A percentile compares a stretch with the other conserved stretches of the same genome.
Evolutionary conservation across 2,888 invertebrate genomes (phyloP).

Genomic region (Watsonalla binaria): DNA sequence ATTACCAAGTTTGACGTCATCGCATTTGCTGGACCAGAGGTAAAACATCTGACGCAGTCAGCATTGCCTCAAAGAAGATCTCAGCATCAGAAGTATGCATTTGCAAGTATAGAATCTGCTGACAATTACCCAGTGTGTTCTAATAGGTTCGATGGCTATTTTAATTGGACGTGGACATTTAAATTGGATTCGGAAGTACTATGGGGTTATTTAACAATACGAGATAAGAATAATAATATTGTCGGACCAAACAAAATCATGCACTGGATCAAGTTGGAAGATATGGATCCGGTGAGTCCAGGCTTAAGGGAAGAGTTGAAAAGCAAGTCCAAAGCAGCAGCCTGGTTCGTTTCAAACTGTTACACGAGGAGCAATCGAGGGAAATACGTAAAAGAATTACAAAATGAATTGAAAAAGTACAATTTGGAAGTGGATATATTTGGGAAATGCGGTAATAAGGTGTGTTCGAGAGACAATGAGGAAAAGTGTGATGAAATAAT

Average conservation of each 20-base stretch:
- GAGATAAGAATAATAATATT: slow-evolving; percentile 25
- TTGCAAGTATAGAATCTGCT: slow-evolving; percentile 48
- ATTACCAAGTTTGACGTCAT: slow-evolving; percentile 35
- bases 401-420: slow-evolving; percentile 23
- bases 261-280: slow-evolving; percentile 35
- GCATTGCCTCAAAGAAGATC: slow-evolving; percentile 29
- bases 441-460: slow-evolving; percentile 34
- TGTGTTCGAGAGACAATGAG: slow-evolving; percentile 25
- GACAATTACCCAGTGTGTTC: slow-evolving; percentile 39
- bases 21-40: slow-evolving; percentile 15
- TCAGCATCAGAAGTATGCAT: slow-evolving; percentile 47
- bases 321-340: slow-evolving; percentile 35
- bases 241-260: slow-evolving; percentile 41
- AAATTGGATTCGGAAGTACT: slow-evolving; percentile 46
- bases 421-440: slow-evolving; percentile 36
- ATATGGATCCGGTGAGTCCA: slow-evolving; percentile 37
- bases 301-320: slow-evolving; percentile 23
- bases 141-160: slow-evolving; percentile 34
- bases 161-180: slow-evolving; percentile 62
- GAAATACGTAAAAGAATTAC: slow-evolving; percentile 17
- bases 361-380: slow-evolving; percentile 26
- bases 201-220: slow-evolving; percentile 41
- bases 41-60: background rate
- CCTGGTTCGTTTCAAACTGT: slow-evolving; percentile 46
- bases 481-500: slow-evolving; percentile 26